Percentiles rank a stretch among this genome's conserved stretches.
Conservation (phyloP, 23 tunicate genomes). For the Ascidia mentula region DNA sequence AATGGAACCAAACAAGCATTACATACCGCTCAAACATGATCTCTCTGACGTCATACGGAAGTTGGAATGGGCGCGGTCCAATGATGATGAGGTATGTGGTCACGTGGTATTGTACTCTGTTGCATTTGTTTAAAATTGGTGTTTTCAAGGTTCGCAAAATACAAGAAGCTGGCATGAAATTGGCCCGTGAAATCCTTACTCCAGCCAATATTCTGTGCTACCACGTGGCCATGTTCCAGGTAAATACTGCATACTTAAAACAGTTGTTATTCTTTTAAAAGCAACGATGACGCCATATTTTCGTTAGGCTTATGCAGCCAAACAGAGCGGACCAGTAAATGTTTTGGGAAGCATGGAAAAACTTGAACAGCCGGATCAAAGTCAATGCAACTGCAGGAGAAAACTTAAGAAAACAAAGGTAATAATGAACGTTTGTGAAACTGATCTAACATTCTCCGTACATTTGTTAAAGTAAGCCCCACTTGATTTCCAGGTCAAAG, state of each 20-base stretch:
- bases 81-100: constrained; percentile 64
- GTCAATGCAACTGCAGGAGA: constrained; percentile 53
- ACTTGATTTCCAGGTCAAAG: too few species aligned
- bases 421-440: too few species aligned
- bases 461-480: too few species aligned
- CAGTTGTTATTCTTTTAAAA: too few species aligned
- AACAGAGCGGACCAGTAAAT: constrained; percentile 61
- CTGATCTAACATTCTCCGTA: too few species aligned
- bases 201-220: constrained; percentile 90
- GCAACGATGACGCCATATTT: neutral
- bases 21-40: constrained; percentile 70
- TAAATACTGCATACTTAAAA: neutral
- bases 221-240: constrained; percentile 61
- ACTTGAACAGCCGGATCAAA: constrained; percentile 59
- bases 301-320: constrained; percentile 54
- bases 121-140: neutral
- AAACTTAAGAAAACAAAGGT: constrained; percentile 16
- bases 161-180: constrained; percentile 71
- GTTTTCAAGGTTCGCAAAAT: constrained; percentile 66
- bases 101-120: neutral
- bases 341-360: constrained; percentile 66
- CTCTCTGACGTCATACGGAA: constrained; percentile 71
- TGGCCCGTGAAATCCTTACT: constrained; percentile 72
- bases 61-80: constrained; percentile 83
- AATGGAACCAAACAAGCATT: constrained; percentile 71